A percentile compares a stretch with the other conserved stretches of the same genome.
Conservation (phyloP, 2,888 invertebrate species). For the Spisula subtruncata region DNA sequence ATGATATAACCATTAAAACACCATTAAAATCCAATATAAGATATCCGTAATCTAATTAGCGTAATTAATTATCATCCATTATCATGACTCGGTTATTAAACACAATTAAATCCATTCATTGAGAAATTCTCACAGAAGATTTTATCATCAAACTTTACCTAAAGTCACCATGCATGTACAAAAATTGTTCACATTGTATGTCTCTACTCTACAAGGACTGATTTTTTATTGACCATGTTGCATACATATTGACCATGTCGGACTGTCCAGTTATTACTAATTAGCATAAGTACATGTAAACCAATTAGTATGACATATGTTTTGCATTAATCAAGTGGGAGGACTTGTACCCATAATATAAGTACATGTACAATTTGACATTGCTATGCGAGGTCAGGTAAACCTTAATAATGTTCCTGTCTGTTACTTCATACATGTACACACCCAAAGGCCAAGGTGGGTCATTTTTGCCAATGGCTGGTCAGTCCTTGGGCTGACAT, state of each 20-base stretch:
- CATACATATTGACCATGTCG: not conserved
- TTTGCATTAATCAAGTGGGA: constrained; percentile 11
- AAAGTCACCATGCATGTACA: not conserved
- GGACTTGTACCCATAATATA: not conserved
- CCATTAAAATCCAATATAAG: constrained; percentile 11
- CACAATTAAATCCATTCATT: too few species aligned
- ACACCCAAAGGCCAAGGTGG: not conserved
- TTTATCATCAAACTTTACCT: too few species aligned
- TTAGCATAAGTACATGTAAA: constrained; percentile 9
- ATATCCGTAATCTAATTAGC: not conserved
- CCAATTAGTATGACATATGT: not conserved
- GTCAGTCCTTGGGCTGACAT: too few species aligned
- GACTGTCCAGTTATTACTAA: constrained; percentile 7
- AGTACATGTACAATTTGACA: not conserved
- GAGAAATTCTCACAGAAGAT: too few species aligned
- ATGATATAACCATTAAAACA: not conserved
- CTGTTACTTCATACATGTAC: not conserved
- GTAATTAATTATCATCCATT: not conserved
- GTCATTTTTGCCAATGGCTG: too few species aligned
- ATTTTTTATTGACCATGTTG: not conserved
- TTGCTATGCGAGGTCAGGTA: not conserved
- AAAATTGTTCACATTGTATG: not conserved
- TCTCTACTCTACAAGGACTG: not conserved
- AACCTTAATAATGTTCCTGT: not conserved
- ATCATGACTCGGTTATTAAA: too few species aligned